Base-by-base conservation (phyloP, 1,140 invertebrate genomes). In the Marisa cornuarietis region DNA sequence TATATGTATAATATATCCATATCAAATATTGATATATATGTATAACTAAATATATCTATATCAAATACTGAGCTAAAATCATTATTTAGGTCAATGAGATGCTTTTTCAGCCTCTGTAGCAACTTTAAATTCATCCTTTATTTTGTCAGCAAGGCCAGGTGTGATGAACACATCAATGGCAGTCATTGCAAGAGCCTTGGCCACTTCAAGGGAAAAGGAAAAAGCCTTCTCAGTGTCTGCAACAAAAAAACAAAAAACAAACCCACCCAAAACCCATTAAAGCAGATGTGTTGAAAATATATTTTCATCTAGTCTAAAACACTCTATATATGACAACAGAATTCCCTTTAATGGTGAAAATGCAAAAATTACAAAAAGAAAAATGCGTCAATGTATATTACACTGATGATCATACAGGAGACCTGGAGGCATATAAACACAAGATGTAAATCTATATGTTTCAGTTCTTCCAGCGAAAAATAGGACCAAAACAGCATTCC, bases 171-270 rank as follows among this genome's bases (percentile, higher is more conserved):
- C n/a, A 63, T 87, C 85, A 16, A 89, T 61, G 24, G 80, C 83
- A 22, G 87, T 87, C 76, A 89, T 79, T 13, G 89, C 89, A 74
- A 90, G 83, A 24, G 84, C 81, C 74, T 87, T 88, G 14, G 88
- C 88, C 20, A 85, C 80, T 49, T 77, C 79, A 11, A 90, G 79
- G 24, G 88, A 87, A 18, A 82, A 84, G 16, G 65, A 58, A 74
- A 90, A 87, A 63, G 89, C 89, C 61, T 77, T 79, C 14, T 63
- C 54, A 24, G 66, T 69, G 62, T 79, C 85, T 84, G 68, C n/a
- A 14, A 9, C 14, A 14, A 58, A 58, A 58, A 58, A 58, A 58
- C 11, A n/a, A n/a, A n/a, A n/a, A n/a, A n/a, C n/a, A n/a, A n/a
- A n/a, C n/a, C n/a, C n/a, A n/a, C n/a, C n/a, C n/a, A n/a, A n/a